Conservation (phyloP, 2,797 vertebrate genomes). For the Myotis daubentonii region DNA sequence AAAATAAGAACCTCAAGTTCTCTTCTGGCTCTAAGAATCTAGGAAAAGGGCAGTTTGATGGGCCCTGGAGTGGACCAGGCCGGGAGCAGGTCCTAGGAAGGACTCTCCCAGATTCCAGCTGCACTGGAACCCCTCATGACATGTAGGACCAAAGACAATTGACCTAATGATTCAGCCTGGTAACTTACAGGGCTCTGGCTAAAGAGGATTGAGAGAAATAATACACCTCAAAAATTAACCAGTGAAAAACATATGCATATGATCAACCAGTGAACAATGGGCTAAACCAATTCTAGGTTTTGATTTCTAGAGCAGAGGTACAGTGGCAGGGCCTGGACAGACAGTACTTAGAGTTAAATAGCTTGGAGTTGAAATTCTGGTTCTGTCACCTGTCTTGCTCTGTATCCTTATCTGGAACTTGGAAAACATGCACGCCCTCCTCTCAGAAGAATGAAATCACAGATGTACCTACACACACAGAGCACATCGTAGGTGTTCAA, state of each 20-base stretch:
- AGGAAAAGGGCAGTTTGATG: neutral
- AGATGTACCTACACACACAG: neutral
- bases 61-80: neutral
- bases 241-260: neutral
- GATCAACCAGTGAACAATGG: neutral
- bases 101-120: neutral
- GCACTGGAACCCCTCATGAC: neutral
- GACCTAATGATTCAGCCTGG: neutral
- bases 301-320: neutral
- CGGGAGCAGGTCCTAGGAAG: neutral
- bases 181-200: neutral
- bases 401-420: neutral
- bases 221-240: neutral
- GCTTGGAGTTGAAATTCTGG: conserved; percentile 6
- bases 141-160: neutral
- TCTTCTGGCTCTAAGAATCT: neutral
- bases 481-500: neutral
- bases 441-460: neutral
- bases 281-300: neutral
- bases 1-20: neutral
- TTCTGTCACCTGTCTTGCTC: neutral
- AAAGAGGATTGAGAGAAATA: neutral
- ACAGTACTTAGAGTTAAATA: neutral
- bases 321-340: too few relatives aligned
- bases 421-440: neutral